These are phyloP conservation scores for Liolophura sinensis DNA, from an alignment of 1,140 invertebrate species.

Conservation along the genomic window DNA sequence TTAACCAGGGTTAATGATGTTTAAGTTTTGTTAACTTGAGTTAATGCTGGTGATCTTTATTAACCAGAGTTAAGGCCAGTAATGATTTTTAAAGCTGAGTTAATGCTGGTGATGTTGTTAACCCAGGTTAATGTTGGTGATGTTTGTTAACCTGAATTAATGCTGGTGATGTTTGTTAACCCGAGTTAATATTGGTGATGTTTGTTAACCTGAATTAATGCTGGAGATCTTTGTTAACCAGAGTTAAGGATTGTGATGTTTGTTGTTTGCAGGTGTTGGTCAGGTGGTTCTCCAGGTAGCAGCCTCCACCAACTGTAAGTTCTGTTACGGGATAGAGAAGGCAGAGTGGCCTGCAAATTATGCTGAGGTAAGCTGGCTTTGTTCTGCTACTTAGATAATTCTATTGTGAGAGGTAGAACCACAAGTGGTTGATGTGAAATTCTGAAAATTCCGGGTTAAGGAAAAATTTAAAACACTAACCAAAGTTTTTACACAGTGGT, in stretches of 20 bases:
- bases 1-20: too few relatives aligned
- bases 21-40: too few relatives aligned
- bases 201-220: background rate
- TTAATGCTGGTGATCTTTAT: too few relatives aligned
- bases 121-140: too few relatives aligned
- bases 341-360: conserved; percentile 94
- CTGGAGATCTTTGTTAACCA: background rate
- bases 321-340: conserved; percentile 94
- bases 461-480: too few relatives aligned
- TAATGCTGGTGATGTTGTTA: too few relatives aligned
- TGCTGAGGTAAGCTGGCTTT: conserved; percentile 72
- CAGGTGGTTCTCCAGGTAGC: conserved; percentile 98
- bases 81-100: too few relatives aligned
- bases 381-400: conserved; percentile 3
- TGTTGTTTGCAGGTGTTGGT: conserved; percentile 75
- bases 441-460: too few relatives aligned
- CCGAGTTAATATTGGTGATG: too few relatives aligned
- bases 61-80: too few relatives aligned
- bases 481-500: too few relatives aligned
- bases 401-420: conserved; percentile 26
- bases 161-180: background rate
- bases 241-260: conserved; percentile 2
- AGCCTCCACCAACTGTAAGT: conserved; percentile 85
- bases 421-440: too few relatives aligned
- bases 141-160: conserved; percentile 1